Percentiles rank a stretch among this genome's conserved stretches.
Conservation (phyloP, 2,113 vertebrate genomes). For the Sminthopsis crassicaudata region DNA sequence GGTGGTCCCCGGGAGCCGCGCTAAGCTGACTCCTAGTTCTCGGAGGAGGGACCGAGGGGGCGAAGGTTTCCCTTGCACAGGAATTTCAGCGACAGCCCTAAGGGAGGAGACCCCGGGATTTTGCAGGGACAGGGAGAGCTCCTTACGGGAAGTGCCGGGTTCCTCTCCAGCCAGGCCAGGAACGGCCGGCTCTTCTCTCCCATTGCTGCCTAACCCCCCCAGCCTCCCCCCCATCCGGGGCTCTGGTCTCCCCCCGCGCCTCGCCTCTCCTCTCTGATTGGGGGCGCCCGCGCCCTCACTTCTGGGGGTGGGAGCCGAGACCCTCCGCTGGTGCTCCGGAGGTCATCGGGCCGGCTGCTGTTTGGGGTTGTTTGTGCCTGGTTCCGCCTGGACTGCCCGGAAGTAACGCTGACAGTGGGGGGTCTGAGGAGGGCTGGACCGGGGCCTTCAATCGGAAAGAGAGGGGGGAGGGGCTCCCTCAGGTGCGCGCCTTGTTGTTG, state of each 20-base stretch:
- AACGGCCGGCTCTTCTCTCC: neutral
- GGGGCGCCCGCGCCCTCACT: neutral
- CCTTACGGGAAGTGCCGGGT: neutral
- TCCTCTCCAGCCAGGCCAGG: neutral
- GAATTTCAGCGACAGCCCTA: neutral
- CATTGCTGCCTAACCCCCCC: neutral
- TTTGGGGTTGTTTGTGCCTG: neutral
- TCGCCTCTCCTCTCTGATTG: no score
- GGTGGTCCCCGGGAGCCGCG: neutral
- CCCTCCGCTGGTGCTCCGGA: no score
- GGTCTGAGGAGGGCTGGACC: slow-evolving; percentile 41
- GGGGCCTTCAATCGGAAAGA: slow-evolving; percentile 10
- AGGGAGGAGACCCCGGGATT: neutral
- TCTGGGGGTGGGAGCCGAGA: neutral
- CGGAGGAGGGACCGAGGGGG: neutral
- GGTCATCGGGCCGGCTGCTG: no score
- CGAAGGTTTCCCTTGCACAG: neutral
- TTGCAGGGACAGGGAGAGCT: neutral
- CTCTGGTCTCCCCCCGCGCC: neutral
- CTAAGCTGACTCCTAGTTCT: neutral
- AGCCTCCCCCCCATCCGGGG: no score
- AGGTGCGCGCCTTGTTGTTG: slow-evolving; percentile 61
- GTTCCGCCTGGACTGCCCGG: neutral
- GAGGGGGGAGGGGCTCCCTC: slow-evolving; percentile 11
- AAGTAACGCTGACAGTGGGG: neutral